These are phyloP conservation scores for Nipponacmea schrenckii DNA, from an alignment of 2,888 invertebrate species.

Conservation along the genomic window DNA sequence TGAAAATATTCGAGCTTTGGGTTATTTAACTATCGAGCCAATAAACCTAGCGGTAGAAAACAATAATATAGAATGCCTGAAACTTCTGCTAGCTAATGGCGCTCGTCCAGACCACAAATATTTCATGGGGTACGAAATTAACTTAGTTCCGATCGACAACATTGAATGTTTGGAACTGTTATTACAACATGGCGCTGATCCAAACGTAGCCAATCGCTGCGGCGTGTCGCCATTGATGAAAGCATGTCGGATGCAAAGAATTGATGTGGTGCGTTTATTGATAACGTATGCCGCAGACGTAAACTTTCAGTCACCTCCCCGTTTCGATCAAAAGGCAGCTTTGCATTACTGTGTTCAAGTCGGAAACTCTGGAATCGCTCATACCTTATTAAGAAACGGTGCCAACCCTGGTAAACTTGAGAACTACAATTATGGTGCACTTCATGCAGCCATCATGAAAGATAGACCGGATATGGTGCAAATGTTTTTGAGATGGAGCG, in stretches of 20 bases:
- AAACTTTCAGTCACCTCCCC: slow-evolving; percentile 85
- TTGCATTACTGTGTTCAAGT: slow-evolving; percentile 89
- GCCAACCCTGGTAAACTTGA: slow-evolving; percentile 76
- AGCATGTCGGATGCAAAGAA: slow-evolving; percentile 74
- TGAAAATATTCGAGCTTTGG: slow-evolving; percentile 47
- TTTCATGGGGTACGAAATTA: slow-evolving; percentile 91
- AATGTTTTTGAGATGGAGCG: slow-evolving; percentile 68
- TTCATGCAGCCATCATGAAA: slow-evolving; percentile 83
- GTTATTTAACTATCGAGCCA: slow-evolving; percentile 78
- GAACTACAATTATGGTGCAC: slow-evolving; percentile 78
- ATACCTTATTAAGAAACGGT: slow-evolving; percentile 83
- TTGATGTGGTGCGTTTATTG: slow-evolving; percentile 70
- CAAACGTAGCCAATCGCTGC: slow-evolving; percentile 86
- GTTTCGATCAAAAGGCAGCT: slow-evolving; percentile 87
- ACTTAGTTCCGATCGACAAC: slow-evolving; percentile 81
- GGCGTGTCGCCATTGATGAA: slow-evolving; percentile 93
- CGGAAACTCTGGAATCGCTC: slow-evolving; percentile 78
- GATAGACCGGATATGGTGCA: slow-evolving; percentile 61
- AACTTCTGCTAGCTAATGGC: slow-evolving; percentile 81
- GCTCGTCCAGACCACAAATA: slow-evolving; percentile 92
- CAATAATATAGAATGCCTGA: slow-evolving; percentile 77
- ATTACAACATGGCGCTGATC: slow-evolving; percentile 86
- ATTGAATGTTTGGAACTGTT: slow-evolving; percentile 84
- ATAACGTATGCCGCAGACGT: slow-evolving; percentile 86
- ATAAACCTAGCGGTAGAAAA: slow-evolving; percentile 88